Evolutionary conservation across 92 coral and sea anemone species (phyloP).

Genomic region (Epizoanthus rinbou): DNA sequence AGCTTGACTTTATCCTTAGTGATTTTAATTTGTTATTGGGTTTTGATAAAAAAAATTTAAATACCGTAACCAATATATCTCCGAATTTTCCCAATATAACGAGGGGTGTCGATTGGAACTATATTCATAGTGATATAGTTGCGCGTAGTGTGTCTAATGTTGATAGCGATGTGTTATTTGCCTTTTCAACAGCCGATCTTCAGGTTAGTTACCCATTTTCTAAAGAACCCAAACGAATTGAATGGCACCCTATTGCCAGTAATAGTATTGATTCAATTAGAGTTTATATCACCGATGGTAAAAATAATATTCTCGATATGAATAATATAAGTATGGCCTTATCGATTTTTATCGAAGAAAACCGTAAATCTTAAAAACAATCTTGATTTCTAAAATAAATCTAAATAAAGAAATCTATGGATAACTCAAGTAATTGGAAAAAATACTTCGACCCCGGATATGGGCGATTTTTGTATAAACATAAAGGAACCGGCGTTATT

Average conservation of each 20-base stretch:
- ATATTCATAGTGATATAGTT: not conserved
- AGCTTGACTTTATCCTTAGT: not conserved
- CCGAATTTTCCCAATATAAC: not conserved
- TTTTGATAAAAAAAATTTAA: not conserved
- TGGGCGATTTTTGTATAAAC: not conserved
- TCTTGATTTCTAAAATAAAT: not conserved
- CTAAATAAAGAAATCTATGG: too few relatives aligned
- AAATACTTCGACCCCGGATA: not conserved
- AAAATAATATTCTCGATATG: not conserved
- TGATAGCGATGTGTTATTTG: not conserved
- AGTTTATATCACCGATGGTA: not conserved
- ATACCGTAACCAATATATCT: not conserved
- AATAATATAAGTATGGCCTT: not conserved
- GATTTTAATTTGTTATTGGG: not conserved
- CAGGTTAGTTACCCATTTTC: not conserved
- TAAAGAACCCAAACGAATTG: not conserved
- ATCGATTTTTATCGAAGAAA: not conserved
- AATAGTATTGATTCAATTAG: not conserved
- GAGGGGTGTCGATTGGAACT: not conserved
- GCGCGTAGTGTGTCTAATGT: not conserved
- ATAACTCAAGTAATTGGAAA: not conserved
- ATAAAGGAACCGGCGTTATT: not conserved
- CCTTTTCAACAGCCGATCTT: not conserved
- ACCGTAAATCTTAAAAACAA: not conserved
- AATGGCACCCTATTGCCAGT: not conserved